Percentiles rank a stretch among this genome's conserved stretches.
These are phyloP conservation scores for Thomomys bottae DNA, from an alignment of 2,113 vertebrate genomes.

Conservation along the genomic window DNA sequence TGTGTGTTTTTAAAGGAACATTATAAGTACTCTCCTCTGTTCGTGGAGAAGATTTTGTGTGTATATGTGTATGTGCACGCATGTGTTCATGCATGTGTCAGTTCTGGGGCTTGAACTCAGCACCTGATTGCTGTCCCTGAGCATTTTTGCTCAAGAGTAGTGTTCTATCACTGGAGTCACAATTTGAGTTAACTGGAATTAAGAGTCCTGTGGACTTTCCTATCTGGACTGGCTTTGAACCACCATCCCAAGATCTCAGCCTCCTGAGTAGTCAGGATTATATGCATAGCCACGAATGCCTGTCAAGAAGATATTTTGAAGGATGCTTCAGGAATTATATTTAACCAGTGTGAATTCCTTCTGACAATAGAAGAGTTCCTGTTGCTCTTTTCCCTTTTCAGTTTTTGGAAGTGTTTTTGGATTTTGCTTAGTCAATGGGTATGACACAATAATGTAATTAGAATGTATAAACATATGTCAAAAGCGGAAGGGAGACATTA, in stretches of 20 bases:
- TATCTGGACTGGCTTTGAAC: no score
- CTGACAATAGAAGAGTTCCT: fast-evolving
- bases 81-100: no score
- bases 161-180: no score
- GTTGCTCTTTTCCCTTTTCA: not conserved
- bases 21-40: not conserved
- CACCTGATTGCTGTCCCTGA: no score
- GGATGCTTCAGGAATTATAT: constrained; percentile 62
- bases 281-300: no score
- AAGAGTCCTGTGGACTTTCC: no score
- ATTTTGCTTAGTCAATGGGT: not conserved
- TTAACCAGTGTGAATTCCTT: not conserved
- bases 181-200: no score
- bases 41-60: not conserved
- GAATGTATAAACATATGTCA: not conserved
- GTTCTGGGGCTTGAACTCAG: no score
- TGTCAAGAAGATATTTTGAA: constrained; percentile 30
- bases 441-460: not conserved
- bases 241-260: no score
- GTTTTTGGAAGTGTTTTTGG: not conserved
- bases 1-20: constrained; percentile 54
- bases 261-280: no score
- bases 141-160: no score
- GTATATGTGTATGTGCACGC: no score
- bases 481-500: not conserved